These are phyloP conservation scores for Sakesphorus luctuosus DNA, from an alignment of 2,113 vertebrate genomes.

Conservation along the genomic window DNA sequence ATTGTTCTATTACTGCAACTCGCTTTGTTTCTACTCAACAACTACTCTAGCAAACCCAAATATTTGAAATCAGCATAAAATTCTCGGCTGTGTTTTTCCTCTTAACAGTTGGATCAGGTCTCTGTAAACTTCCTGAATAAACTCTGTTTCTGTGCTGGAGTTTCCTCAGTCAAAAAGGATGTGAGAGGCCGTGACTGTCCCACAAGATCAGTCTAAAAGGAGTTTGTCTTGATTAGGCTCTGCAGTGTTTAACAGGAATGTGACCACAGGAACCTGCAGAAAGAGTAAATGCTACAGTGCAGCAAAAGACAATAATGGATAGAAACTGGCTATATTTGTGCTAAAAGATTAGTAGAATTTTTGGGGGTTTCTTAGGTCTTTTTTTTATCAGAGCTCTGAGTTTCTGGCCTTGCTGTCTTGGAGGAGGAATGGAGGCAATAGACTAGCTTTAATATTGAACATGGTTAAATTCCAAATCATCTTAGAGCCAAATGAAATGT, in stretches of 20 bases:
- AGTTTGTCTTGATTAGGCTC: not conserved
- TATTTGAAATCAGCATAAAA: constrained; percentile 17
- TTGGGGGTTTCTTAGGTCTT: not conserved
- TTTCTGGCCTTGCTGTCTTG: not conserved
- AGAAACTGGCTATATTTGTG: not conserved
- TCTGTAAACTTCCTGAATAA: not conserved
- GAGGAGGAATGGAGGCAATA: not conserved
- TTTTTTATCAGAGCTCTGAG: not conserved
- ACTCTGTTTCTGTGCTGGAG: not conserved
- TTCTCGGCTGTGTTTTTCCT: not conserved
- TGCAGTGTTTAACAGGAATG: not conserved
- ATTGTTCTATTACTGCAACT: constrained; percentile 43
- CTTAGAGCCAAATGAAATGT: not conserved
- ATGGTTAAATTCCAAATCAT: not conserved
- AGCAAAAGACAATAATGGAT: not conserved
- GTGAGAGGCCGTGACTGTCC: not conserved
- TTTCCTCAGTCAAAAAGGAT: not conserved
- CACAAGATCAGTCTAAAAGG: not conserved
- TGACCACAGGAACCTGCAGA: not conserved
- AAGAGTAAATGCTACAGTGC: not conserved
- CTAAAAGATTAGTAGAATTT: not conserved
- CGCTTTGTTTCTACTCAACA: constrained; percentile 35
- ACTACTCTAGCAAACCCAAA: not conserved
- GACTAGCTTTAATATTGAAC: not conserved
- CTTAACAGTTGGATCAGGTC: not conserved